phyloP scores from a whole-genome alignment of 2,888 invertebrate species.

The Xylota sylvarum region DNA sequence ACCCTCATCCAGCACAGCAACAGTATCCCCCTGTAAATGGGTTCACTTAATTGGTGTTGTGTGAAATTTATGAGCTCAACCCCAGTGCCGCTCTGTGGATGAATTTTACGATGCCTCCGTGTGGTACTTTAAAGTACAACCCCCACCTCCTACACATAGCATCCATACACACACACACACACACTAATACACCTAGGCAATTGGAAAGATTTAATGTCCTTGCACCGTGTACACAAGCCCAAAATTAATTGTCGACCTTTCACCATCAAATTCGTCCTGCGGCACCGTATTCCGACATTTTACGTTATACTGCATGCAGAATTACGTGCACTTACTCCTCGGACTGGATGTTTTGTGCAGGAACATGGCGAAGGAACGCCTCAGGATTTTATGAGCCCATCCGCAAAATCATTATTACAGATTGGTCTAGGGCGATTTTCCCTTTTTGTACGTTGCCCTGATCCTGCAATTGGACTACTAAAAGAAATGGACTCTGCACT shows the following conservation, averaged over 20 bases:
- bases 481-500: constrained; percentile 54
- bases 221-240: constrained; percentile 38
- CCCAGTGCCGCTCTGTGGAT: constrained; percentile 28
- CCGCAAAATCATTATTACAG: constrained; percentile 70
- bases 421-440: constrained; percentile 30
- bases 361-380: background rate
- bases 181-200: constrained; percentile 31
- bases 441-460: constrained; percentile 10
- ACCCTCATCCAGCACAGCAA: background rate
- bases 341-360: background rate
- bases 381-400: constrained; percentile 60
- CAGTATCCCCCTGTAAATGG: constrained; percentile 47
- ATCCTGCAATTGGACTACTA: constrained; percentile 49
- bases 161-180: background rate
- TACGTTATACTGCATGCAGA: constrained; percentile 16
- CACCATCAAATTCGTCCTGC: constrained; percentile 58
- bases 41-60: constrained; percentile 76
- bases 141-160: background rate
- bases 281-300: constrained; percentile 33
- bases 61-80: constrained; percentile 72
- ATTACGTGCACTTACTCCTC: constrained; percentile 54
- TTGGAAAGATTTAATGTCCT: constrained; percentile 63
- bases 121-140: constrained; percentile 56
- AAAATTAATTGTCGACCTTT: constrained; percentile 75
- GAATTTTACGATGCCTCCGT: constrained; percentile 65